Evolutionary conservation across 1,140 invertebrate species (phyloP).

Genomic region (Portunus trituberculatus): DNA sequence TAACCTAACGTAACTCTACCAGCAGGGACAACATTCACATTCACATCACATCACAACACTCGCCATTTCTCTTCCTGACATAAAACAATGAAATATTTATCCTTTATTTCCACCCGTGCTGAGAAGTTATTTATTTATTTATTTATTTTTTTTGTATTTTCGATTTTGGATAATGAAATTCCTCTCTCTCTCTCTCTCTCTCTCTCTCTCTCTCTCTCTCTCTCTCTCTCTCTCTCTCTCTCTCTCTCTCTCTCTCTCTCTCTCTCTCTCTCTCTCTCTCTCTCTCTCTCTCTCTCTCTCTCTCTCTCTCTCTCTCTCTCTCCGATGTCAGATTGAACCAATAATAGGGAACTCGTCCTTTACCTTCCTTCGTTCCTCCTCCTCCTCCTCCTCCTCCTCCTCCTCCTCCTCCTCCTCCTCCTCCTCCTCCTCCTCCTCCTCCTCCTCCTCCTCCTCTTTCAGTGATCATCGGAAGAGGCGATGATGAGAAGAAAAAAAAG

Average conservation of each 20-base stretch:
- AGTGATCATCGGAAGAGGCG: no score
- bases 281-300: neutral
- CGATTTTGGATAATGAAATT: neutral
- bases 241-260: neutral
- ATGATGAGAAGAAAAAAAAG: neutral
- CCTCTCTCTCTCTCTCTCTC: neutral
- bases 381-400: neutral
- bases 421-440: neutral
- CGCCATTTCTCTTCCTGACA: no score
- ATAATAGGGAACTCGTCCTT: conserved; percentile 9
- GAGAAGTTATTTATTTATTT: neutral
- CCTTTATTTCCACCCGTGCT: no score
- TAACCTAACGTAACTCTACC: no score
- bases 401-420: neutral
- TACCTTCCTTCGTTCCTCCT: neutral
- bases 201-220: conserved; percentile 9
- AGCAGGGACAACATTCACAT: no score
- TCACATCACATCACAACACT: no score
- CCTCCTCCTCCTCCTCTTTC: neutral
- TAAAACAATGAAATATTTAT: no score
- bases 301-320: neutral
- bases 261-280: conserved; percentile 12
- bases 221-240: neutral
- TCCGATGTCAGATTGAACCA: conserved; percentile 34
- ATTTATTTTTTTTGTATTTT: neutral